These are phyloP conservation scores for Aphelinus certus DNA, from an alignment of 1,140 invertebrate genomes.

Conservation along the genomic window DNA sequence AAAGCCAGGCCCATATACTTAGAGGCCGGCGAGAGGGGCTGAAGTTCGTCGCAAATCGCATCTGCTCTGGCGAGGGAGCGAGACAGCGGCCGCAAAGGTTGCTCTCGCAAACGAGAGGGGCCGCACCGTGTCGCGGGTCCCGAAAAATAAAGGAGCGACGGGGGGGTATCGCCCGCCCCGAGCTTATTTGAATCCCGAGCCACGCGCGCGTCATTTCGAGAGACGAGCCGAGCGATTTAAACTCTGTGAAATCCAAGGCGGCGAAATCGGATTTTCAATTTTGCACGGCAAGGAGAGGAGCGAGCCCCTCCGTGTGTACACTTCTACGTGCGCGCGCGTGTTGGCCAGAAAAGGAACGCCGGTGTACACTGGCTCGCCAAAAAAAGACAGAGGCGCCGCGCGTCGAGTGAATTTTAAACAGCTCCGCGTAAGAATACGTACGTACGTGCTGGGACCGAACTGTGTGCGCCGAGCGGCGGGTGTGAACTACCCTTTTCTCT, in stretches of 20 bases:
- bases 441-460: no score
- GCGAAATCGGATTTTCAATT: slow-evolving; percentile 56
- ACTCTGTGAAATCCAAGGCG: slow-evolving; percentile 42
- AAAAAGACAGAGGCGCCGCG: neutral
- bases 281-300: slow-evolving; percentile 25
- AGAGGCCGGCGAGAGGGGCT: no score
- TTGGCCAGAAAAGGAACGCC: neutral
- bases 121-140: neutral
- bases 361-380: slow-evolving; percentile 16
- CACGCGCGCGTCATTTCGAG: slow-evolving; percentile 28
- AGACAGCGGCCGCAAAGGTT: neutral
- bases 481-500: no score
- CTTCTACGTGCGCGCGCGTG: neutral
- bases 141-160: neutral
- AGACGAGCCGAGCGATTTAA: slow-evolving; percentile 33
- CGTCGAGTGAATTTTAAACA: slow-evolving; percentile 47
- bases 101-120: neutral
- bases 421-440: neutral
- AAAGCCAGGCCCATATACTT: no score
- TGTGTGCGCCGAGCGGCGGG: no score
- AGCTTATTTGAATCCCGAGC: slow-evolving; percentile 32
- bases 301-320: no score
- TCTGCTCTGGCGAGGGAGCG: neutral
- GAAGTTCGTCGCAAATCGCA: neutral
- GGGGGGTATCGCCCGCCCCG: neutral